These are phyloP conservation scores for Nomada ruficornis DNA, from an alignment of 2,888 invertebrate genomes.

Conservation along the genomic window DNA sequence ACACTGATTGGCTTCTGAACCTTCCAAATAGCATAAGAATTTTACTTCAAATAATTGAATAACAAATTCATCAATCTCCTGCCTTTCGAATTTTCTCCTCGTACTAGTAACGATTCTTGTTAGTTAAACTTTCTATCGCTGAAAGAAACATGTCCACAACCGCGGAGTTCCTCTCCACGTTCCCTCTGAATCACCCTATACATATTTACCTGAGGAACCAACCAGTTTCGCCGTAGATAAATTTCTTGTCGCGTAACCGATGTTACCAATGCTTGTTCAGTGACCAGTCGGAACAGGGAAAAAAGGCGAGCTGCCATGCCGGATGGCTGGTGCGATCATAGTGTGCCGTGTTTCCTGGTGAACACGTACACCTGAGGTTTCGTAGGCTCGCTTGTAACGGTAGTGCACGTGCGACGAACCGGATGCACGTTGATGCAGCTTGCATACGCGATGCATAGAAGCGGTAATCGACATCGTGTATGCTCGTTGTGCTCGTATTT, in stretches of 20 bases:
- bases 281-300: neutral
- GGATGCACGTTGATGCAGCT: constrained; percentile 34
- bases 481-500: constrained; percentile 25
- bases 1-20: too few relatives aligned
- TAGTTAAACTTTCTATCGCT: too few relatives aligned
- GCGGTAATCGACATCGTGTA: constrained; percentile 32
- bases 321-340: neutral
- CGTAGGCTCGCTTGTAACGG: constrained; percentile 27
- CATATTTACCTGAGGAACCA: constrained; percentile 15
- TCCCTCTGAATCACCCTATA: neutral
- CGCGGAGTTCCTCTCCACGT: too few relatives aligned
- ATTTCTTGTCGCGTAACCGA: neutral
- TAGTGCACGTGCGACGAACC: constrained; percentile 36
- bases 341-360: neutral
- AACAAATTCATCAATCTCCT: too few relatives aligned
- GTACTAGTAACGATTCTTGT: too few relatives aligned
- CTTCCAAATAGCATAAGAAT: too few relatives aligned
- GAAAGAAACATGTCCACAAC: too few relatives aligned
- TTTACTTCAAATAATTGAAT: too few relatives aligned
- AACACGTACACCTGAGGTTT: neutral
- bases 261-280: constrained; percentile 3
- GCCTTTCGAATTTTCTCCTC: too few relatives aligned
- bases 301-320: neutral
- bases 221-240: constrained; percentile 18
- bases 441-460: constrained; percentile 39